Evolutionary conservation across 2,888 invertebrate species (phyloP), one percentile per base, ranked within the genome.

Genomic region (Luperina nickerlii): DNA sequence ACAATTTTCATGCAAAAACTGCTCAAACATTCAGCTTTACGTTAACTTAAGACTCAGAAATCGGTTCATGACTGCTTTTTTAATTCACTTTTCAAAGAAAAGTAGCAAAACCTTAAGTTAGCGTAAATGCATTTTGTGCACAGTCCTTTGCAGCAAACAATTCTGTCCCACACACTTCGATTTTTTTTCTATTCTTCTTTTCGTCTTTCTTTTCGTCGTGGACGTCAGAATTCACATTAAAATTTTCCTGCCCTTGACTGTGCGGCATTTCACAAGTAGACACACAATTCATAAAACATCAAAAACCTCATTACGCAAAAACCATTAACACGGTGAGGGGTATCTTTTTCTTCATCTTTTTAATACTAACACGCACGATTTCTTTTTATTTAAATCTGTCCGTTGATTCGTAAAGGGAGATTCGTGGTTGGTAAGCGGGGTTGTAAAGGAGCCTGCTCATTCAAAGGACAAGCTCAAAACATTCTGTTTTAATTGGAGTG

Each of bases 401-500:
- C 85, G 84, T 91, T 91, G 88, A 89, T 87, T 90, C 89, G 90
- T 89, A 70, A 90, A 89, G 82, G 81, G 75, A 84, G 90, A 92
- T 90, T 89, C 88, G 86, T 89, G 89, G 87, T 91, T 88, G 90
- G 84, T 89, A 93, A 94, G 91, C 87, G 87, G 81, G 76, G 75
- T 75, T 82, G 79, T 86, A 86, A 92, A 94, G 93, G 93, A 91
- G 90, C 90, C 89, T 72, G 91, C 94, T 95, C 94, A 94, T 93
- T 94, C 91, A 92, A 94, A 94, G 94, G 93, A 91, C 91, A 87
- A 89, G 87, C 91, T 92, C 93, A 93, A 94, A 95, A 95, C 94
- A 93, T 94, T 94, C 92, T 88, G 90, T 94, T 95, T 96, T 96
- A 96, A 96, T 96, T 96, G 96, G 95, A 96, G 95, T 91, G 94